A percentile compares a stretch with the other conserved stretches of the same genome.
phyloP scores from a whole-genome alignment of 2,113 vertebrate genomes.

The Melanerpes formicivorus region DNA sequence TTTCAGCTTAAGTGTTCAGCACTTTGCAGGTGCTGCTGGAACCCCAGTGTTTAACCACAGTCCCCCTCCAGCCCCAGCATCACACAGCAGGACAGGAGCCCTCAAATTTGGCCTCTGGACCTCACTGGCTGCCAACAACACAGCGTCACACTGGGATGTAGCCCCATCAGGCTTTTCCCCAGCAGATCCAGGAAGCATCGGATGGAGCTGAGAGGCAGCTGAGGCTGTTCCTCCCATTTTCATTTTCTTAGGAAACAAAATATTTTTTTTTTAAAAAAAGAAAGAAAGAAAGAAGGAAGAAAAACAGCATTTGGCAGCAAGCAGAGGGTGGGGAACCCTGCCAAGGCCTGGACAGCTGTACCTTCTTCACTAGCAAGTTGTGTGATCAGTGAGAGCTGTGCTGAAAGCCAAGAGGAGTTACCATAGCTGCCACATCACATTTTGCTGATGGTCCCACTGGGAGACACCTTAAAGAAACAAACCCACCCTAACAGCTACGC shows the following conservation, averaged over 20 bases:
- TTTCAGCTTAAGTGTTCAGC: not conserved
- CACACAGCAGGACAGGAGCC: not conserved
- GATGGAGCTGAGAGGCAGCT: not conserved
- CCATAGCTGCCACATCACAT: conserved; percentile 62
- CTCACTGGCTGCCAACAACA: not conserved
- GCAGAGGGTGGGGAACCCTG: not conserved
- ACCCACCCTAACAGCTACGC: conserved; percentile 10
- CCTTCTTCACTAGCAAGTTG: conserved; percentile 65
- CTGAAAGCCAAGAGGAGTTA: conserved; percentile 63
- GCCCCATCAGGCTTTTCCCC: not conserved
- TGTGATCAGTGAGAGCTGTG: not conserved
- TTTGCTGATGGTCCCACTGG: conserved; percentile 49
- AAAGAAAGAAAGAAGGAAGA: not conserved
- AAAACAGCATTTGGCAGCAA: conserved; percentile 9
- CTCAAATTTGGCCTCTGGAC: not conserved
- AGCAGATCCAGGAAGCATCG: not conserved
- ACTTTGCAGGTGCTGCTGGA: not conserved
- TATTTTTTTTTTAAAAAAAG: not conserved
- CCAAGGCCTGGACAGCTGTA: conserved; percentile 70
- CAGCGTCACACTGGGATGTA: accelerated
- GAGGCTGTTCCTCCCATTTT: not conserved
- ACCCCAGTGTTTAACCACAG: not conserved
- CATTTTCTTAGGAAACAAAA: not conserved
- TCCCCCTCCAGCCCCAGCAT: not conserved
- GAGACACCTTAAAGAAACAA: conserved; percentile 67